Base-by-base conservation (phyloP, 2,113 vertebrate genomes). In the Phasianus colchicus region DNA sequence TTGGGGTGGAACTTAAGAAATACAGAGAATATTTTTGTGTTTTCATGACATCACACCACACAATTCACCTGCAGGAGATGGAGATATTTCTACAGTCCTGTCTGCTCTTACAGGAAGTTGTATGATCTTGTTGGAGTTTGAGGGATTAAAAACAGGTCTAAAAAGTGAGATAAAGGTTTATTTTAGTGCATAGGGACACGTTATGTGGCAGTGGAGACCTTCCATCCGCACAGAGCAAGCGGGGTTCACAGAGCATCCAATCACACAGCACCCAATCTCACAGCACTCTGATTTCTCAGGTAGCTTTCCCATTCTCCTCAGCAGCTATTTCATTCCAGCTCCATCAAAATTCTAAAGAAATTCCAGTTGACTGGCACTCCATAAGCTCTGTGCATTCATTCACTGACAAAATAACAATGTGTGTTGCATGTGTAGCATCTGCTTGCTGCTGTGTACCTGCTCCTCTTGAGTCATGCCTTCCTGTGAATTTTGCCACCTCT, bases 71-170 rank as follows among this genome's bases (percentile, higher is more conserved):
- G 83, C 0, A 1, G 83, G 65, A 90, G 21, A 63, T n/a, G 34
- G 67, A 83, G 92, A 42, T 47, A 78, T 74, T 92, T 86, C 11
- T 24, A 76, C 25, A 83, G 89, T 19, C 21, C 63, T 83, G 17
- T 27, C 30, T 1, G 15, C 1, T 1, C 60, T 50, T 75, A 42
- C 5, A 52, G 8, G 7, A 69, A 45, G 74, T 48, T 30, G 8
- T 20, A 55, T 20, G 5, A 6, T 50, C 63, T 80, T 42, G 42
- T 15, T 27, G 65, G 45, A 79, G 48, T 58, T 2, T 36, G 25
- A 54, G 36, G 34, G 11, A 3, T 0, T 1, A 54, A 38, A 64
- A 67, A 47, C 1, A 3, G 6, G 20, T 40, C 11, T 66, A 75
- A 38, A 13, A 48, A 83, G 43, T 55, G 36, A 74, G 79, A 70